phyloP scores from a whole-genome alignment of 2,888 invertebrate species.

The Drosophila prostipennis region DNA sequence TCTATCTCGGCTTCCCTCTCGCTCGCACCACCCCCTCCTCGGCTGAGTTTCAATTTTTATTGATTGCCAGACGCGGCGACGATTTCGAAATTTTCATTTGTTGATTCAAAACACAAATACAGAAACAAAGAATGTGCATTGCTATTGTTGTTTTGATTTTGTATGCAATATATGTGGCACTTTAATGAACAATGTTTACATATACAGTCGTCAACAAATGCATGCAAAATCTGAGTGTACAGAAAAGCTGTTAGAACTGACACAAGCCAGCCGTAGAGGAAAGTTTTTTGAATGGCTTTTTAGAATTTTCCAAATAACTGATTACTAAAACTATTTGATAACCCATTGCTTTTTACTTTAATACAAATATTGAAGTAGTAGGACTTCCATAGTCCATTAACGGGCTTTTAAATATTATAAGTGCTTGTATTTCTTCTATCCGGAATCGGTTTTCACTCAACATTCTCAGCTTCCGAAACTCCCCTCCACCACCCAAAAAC shows the following conservation, averaged over 20 bases:
- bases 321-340: too few species aligned
- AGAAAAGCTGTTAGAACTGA: slow-evolving; percentile 24
- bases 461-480: slow-evolving; percentile 10
- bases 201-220: slow-evolving; percentile 9
- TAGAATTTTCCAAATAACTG: slow-evolving; percentile 6
- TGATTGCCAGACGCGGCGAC: slow-evolving; percentile 54
- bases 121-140: slow-evolving; percentile 46
- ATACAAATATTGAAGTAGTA: too few species aligned
- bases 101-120: slow-evolving; percentile 45
- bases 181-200: slow-evolving; percentile 30
- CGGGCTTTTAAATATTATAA: too few species aligned
- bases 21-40: slow-evolving; percentile 6
- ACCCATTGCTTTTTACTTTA: too few species aligned
- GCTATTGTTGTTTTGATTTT: slow-evolving; percentile 26
- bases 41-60: slow-evolving; percentile 32
- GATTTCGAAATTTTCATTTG: slow-evolving; percentile 47
- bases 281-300: slow-evolving; percentile 19
- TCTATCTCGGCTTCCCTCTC: slow-evolving; percentile 19
- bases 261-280: slow-evolving; percentile 8
- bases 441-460: slow-evolving; percentile 14
- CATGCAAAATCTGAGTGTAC: slow-evolving; percentile 19
- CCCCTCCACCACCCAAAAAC: background rate
- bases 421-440: background rate
- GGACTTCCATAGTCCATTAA: too few species aligned
- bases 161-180: slow-evolving; percentile 28